These are phyloP conservation scores for Lucifuga dentata DNA, from an alignment of 2,113 vertebrate species.

Conservation along the genomic window DNA sequence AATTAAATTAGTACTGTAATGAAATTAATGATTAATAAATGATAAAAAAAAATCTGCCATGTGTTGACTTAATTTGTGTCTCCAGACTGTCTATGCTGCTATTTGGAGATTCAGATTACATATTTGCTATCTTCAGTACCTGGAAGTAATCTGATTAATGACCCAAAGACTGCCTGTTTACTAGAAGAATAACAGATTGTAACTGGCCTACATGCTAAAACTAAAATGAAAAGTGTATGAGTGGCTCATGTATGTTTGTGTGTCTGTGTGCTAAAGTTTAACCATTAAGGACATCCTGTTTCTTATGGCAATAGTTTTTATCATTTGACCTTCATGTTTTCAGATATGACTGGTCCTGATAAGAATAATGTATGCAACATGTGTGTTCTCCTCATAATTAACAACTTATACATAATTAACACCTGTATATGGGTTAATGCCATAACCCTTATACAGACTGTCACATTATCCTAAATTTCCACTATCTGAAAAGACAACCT, in stretches of 20 bases:
- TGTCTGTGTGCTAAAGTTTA: too few species aligned
- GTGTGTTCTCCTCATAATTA: constrained; percentile 7
- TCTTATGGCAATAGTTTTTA: constrained; percentile 9
- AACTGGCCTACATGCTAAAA: too few species aligned
- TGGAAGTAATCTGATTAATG: too few species aligned
- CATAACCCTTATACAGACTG: not conserved
- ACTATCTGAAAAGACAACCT: not conserved
- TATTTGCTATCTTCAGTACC: not conserved
- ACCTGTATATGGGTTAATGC: not conserved
- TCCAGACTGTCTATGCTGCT: not conserved
- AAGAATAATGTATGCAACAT: not conserved
- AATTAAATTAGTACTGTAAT: not conserved
- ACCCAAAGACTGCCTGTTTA: not conserved
- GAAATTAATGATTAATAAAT: not conserved
- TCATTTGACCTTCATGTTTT: constrained; percentile 22
- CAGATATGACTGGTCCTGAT: not conserved
- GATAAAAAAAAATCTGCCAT: not conserved
- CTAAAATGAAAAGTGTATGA: too few species aligned
- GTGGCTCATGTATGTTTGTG: too few species aligned
- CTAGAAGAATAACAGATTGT: too few species aligned
- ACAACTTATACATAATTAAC: not conserved
- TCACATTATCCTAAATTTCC: not conserved
- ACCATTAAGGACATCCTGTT: not conserved
- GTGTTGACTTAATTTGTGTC: not conserved
- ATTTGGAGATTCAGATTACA: not conserved